A percentile compares a stretch with the other conserved stretches of the same genome.
These are phyloP conservation scores for Andrena flavipes DNA, from an alignment of 2,888 invertebrate species.

Conservation along the genomic window DNA sequence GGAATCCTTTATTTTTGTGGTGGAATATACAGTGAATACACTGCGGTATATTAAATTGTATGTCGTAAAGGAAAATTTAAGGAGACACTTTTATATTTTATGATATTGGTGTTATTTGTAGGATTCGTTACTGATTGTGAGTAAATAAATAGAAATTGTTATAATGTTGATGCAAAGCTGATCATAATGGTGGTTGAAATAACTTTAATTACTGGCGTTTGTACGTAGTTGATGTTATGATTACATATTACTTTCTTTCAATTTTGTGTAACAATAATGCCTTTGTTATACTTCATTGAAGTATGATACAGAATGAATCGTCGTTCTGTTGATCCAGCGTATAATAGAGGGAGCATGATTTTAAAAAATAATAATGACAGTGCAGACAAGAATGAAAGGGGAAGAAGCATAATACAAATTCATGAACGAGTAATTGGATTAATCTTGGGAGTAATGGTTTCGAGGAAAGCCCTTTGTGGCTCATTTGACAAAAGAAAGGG, in stretches of 20 bases:
- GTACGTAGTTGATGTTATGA: not conserved
- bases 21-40: no score
- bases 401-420: not conserved
- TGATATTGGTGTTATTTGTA: no score
- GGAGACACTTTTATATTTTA: no score
- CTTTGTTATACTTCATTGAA: not conserved
- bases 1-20: no score
- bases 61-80: no score
- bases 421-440: constrained; percentile 4
- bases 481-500: not conserved
- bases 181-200: no score
- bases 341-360: not conserved
- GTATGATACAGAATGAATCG: not conserved
- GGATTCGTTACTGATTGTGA: no score
- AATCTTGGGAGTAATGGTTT: constrained; percentile 2
- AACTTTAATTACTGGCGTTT: no score
- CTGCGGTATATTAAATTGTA: no score
- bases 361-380: not conserved
- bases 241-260: not conserved
- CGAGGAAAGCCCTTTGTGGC: not conserved
- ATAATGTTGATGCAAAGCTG: no score
- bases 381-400: not conserved
- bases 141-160: no score
- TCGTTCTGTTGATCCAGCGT: not conserved
- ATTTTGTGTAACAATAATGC: not conserved